Percentiles rank a stretch among this genome's conserved stretches.
Conservation (phyloP, 1,140 invertebrate species). For the Drosophila repletoides region DNA sequence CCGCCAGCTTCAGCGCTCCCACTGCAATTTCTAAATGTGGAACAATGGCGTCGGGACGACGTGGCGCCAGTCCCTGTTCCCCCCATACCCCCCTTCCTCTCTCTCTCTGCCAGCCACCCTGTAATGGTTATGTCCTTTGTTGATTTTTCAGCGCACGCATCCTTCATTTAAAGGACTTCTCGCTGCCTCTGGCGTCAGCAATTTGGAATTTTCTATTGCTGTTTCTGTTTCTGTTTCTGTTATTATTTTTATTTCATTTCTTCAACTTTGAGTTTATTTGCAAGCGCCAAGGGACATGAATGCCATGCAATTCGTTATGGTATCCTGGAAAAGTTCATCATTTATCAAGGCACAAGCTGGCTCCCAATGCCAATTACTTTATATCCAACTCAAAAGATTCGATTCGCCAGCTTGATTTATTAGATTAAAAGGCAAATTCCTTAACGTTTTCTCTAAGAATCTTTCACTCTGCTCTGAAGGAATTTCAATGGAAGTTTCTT, state of each 20-base stretch:
- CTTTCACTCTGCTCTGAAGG: too few species aligned
- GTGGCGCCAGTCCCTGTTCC: slow-evolving; percentile 47
- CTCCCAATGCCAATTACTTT: too few species aligned
- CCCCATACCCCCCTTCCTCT: background rate
- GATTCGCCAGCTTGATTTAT: background rate
- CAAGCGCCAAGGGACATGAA: background rate
- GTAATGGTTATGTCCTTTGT: slow-evolving; percentile 27
- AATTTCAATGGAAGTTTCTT: too few species aligned
- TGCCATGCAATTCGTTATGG: background rate
- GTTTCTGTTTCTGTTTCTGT: background rate
- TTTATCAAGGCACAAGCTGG: too few species aligned
- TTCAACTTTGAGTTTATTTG: background rate
- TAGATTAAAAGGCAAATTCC: too few species aligned
- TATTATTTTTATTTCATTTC: background rate
- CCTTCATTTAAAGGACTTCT: too few species aligned
- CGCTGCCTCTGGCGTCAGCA: slow-evolving; percentile 41
- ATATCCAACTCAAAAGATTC: too few species aligned
- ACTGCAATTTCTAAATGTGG: slow-evolving; percentile 41
- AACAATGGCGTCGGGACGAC: slow-evolving; percentile 72
- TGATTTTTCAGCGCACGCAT: background rate
- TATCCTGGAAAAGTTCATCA: background rate
- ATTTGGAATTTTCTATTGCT: slow-evolving; percentile 6
- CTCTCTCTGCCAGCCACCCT: slow-evolving; percentile 5
- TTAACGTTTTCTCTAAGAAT: too few species aligned
- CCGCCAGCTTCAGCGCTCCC: background rate